Evolutionary conservation across 2,888 invertebrate genomes (phyloP), one percentile per base, ranked within the genome.

Genomic region (Hypomecis punctinalis): DNA sequence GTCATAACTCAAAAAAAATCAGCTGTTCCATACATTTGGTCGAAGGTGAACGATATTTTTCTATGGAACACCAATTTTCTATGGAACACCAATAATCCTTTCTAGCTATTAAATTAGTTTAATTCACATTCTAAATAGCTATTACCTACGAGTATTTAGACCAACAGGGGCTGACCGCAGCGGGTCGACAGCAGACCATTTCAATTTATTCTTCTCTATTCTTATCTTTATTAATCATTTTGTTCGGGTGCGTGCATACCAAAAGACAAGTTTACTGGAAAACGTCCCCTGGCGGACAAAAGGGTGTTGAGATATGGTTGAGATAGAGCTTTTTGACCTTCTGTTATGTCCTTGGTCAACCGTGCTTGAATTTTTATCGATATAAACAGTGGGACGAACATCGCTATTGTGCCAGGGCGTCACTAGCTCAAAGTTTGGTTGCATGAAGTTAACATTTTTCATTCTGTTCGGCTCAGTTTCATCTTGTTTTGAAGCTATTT

Each of bases 221-320:
- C 76, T 79, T 84, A 82, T 83, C 82, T 83, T 75, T 82, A 78
- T 76, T 77, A 81, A 84, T 82, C 76, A 82, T 82, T 84, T 80
- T 76, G 75, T 75, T 77, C 72, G 76, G 72, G 73, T 75, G 80
- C 68, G 61, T 79, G 76, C 79, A 77, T 77, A 77, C 78, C 76
- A 76, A 77, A 78, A 75, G 73, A 70, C 66, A 70, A 72, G 60
- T 72, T 72, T 68, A 75, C 68, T 73, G 68, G 66, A 72, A 73
- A 68, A 52, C 66, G 66, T 58, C 70, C 67, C 45, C 46, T 51
- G 59, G 54, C 67, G 68, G 66, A 58, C 66, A 63, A 57, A 71
- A 71, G 71, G 71, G 72, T 70, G 68, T 68, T 55, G 61, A 63
- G 69, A 69, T 69, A 75, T 67, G 60, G 64, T 66, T 61, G 57